Base-by-base conservation (phyloP, 2,113 vertebrate genomes). In the Numida meleagris region DNA sequence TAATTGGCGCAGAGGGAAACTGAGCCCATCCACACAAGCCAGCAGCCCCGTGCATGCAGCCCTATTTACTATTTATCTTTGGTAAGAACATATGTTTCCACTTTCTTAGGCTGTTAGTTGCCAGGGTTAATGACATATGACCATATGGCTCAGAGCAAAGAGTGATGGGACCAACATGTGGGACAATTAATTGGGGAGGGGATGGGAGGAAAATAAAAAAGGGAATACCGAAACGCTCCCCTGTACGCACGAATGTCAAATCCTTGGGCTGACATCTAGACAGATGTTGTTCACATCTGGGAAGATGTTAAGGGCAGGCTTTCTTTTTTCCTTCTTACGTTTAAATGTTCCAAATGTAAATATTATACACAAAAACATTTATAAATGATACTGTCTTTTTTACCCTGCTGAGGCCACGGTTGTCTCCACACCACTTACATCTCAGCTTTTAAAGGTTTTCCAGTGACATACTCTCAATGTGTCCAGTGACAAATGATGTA, bases 131-230 rank as follows among this genome's bases (percentile, higher is more conserved):
- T 97, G 96, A 96, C 95, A 91, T 96, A 86, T 81, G 88, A 89
- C 97, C 97, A 98, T 95, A 98, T 97, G 97, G 97, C 93, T 94
- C 94, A 94, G 94, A 96, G 96, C 95, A 98, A 96, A 94, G 97
- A 97, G 94, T 96, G 97, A 97, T 97, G 96, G 93, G 78, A 96
- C 88, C 89, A 94, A 97, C 70, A 24, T 61, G 87, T 77, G 70
- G 73, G 88, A 97, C 97, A 92, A 94, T 96, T 75, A 45, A 96
- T 90, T 70, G 51, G 92, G 73, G 70, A 24, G 29, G n/a, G 12
- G 4, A 6, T 12, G 27, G 38, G 65, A 45, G 38, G 38, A 73
- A 82, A 77, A 65, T 25, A 78, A 40, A 75, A 82, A 3, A 21
- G 88, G 72, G 23, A 86, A 82, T 71, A 70, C 63, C 53, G 12